Conservation (phyloP, 2,797 vertebrate species). For the Characodon lateralis region DNA sequence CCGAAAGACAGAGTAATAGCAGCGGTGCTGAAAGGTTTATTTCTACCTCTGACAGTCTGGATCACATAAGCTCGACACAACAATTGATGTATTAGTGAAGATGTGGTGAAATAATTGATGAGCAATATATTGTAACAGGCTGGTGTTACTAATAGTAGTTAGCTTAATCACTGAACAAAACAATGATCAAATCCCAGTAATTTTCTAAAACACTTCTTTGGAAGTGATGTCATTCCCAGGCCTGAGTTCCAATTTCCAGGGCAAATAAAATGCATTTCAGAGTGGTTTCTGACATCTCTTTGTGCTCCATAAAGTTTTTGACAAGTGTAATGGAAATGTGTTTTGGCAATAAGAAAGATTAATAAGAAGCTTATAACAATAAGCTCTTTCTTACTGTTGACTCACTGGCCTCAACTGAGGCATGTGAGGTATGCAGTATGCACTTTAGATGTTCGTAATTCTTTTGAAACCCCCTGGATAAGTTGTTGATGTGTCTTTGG, state of each 20-base stretch:
- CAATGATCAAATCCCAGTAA: too few species aligned
- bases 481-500: too few species aligned
- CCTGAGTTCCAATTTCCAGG: not conserved
- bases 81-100: not conserved
- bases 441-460: not conserved
- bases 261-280: not conserved
- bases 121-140: not conserved
- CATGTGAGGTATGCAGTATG: not conserved
- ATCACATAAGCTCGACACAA: not conserved
- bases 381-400: not conserved
- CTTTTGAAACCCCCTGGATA: too few species aligned
- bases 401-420: not conserved
- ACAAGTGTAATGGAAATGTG: not conserved
- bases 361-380: not conserved
- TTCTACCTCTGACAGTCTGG: not conserved
- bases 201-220: too few species aligned
- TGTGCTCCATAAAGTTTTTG: not conserved
- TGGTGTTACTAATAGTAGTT: not conserved
- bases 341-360: not conserved
- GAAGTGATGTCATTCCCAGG: not conserved
- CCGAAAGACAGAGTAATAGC: not conserved
- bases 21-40: not conserved
- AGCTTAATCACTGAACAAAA: too few species aligned
- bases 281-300: not conserved
- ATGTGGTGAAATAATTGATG: not conserved